A percentile compares a stretch with the other conserved stretches of the same genome.
phyloP scores from a whole-genome alignment of 2,113 vertebrate species.

The Aythya baeri region DNA sequence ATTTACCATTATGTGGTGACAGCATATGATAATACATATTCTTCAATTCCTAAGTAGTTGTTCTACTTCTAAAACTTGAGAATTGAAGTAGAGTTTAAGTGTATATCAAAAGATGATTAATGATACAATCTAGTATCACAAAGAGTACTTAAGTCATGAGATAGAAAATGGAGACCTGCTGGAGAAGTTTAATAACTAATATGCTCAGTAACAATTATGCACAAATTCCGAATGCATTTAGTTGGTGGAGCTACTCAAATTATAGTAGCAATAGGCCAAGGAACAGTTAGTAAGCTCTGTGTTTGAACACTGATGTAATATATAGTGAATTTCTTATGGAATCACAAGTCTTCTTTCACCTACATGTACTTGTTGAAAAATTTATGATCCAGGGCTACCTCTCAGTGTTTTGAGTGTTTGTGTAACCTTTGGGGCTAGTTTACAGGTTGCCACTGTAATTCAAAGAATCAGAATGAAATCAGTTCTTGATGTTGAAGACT shows the following conservation, averaged over 20 bases:
- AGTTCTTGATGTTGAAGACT: background rate
- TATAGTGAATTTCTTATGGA: background rate
- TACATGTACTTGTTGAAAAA: background rate
- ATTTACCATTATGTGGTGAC: background rate
- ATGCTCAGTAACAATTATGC: background rate
- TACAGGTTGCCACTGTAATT: background rate
- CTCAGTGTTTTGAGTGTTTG: background rate
- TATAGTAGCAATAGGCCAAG: background rate
- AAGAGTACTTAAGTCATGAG: background rate
- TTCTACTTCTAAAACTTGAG: background rate
- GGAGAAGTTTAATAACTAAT: background rate
- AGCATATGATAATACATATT: background rate
- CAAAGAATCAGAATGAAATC: background rate
- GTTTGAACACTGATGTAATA: background rate
- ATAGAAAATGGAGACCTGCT: background rate
- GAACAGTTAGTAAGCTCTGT: background rate
- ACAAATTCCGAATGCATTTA: background rate
- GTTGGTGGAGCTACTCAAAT: background rate
- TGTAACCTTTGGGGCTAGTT: background rate
- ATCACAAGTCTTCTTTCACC: background rate
- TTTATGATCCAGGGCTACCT: background rate
- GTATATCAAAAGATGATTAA: background rate
- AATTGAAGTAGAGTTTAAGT: background rate
- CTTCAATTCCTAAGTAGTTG: background rate
- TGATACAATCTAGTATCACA: background rate